Conservation (phyloP, 2,797 vertebrate genomes). For the Lateolabrax maculatus region DNA sequence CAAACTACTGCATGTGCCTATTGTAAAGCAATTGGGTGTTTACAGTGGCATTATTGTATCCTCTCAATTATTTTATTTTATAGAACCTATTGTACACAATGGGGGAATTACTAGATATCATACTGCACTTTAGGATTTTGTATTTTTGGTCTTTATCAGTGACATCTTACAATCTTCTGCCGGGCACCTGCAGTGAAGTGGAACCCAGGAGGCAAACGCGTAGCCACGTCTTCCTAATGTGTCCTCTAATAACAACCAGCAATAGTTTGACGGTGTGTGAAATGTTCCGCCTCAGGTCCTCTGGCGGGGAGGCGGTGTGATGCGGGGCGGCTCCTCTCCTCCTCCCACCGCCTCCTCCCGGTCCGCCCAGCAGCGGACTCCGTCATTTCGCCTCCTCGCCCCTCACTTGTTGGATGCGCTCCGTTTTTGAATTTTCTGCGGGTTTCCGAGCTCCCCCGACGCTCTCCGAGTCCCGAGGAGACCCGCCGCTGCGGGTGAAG, state of each 20-base stretch:
- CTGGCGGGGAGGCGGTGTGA: conserved; percentile 15
- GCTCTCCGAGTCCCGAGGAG: background rate
- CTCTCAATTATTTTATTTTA: background rate
- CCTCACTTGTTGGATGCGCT: conserved; percentile 71
- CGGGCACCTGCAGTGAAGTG: background rate
- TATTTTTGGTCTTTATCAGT: background rate
- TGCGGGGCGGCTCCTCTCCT: conserved; percentile 64
- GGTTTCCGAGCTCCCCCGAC: no score
- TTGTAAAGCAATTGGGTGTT: background rate
- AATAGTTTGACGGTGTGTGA: background rate
- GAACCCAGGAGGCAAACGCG: background rate
- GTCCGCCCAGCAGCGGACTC: conserved; percentile 50
- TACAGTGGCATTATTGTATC: background rate
- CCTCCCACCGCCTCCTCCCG: conserved; percentile 33
- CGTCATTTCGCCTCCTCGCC: conserved; percentile 56
- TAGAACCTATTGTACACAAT: no score
- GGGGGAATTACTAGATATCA: background rate
- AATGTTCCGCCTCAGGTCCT: background rate
- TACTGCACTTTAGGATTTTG: background rate
- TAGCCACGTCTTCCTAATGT: no score
- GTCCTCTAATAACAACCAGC: background rate
- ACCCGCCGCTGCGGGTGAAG: conserved; percentile 1
- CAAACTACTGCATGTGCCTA: background rate
- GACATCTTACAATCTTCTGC: background rate
- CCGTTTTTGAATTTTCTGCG: conserved; percentile 11